Evolutionary conservation across 1,140 invertebrate genomes (phyloP), one percentile per base, ranked within the genome.

Genomic region (Nephila pilipes): DNA sequence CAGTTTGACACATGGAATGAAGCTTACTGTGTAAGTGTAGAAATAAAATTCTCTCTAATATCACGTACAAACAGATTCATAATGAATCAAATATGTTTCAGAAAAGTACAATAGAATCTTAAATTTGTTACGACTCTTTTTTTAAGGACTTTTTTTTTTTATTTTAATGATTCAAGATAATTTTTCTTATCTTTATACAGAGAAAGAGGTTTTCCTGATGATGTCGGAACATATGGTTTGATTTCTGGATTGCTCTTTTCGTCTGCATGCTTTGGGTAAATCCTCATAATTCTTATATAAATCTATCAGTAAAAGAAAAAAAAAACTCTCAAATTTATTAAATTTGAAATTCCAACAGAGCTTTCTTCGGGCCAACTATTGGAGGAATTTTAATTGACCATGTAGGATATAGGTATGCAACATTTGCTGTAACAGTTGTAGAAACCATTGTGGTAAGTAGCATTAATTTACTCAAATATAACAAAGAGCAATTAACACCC

Each of bases 191-290:
- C 8, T 79, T 46, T 29, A n/a, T 29, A 46, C 29, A 92, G 91
- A 2, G 46, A 87, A 32, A 65, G 90, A 87, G 97, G 97, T 14
- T 97, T 98, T 94, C 97, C 97, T 1, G 97, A 98, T 95, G 97
- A 97, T 90, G 96, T 98, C 57, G 97, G 97, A 95, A 98, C 98
- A 0, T 98, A 98, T 94, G 97, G 97, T 1, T 95, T 98, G 32
- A 97, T 98, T 87, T 98, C 98, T 10, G 97, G 97, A 1, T 95
- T 98, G 75, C 98, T 97, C 97, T 98, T 97, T 0, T 98, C 97
- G 18, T 97, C 97, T 0, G 98, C 98, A 95, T 98, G 98, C 3
- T 95, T 98, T 0, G 98, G 98, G 94, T 93, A 93, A 89, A 29
- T 80, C 12, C 54, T 36, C n/a, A n/a, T n/a, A n/a, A n/a, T n/a